These are phyloP conservation scores for Melikaiella ostensackeni DNA, from an alignment of 2,888 invertebrate species.

Conservation along the genomic window DNA sequence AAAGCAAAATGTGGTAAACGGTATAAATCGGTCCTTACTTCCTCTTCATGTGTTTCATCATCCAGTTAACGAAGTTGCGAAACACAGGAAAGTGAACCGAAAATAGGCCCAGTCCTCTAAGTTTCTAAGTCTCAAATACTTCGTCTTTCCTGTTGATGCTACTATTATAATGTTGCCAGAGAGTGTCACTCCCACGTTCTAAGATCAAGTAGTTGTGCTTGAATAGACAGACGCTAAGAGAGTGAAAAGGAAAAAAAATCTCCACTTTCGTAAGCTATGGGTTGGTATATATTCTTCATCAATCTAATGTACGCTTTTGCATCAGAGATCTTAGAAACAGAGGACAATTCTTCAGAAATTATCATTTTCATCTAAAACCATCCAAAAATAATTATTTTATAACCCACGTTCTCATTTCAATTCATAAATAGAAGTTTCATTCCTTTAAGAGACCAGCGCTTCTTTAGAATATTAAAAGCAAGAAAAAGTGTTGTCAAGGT, in stretches of 20 bases:
- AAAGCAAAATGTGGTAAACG: too few species aligned
- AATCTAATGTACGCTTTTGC: neutral
- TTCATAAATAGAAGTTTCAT: neutral
- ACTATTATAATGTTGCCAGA: constrained; percentile 1
- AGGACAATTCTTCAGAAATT: too few species aligned
- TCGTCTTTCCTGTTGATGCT: constrained; percentile 3
- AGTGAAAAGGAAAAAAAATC: neutral
- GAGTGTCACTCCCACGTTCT: neutral
- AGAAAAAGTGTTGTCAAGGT: neutral
- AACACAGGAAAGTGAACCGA: constrained; percentile 5
- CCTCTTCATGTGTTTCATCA: neutral
- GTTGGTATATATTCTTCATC: neutral
- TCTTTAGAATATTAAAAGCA: neutral
- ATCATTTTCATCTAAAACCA: too few species aligned
- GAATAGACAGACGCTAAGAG: neutral
- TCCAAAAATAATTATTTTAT: too few species aligned
- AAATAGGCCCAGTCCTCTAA: neutral
- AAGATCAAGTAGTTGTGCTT: neutral
- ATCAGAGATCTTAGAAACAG: neutral
- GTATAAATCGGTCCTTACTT: too few species aligned
- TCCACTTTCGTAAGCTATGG: neutral
- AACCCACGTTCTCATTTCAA: too few species aligned
- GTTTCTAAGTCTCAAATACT: neutral
- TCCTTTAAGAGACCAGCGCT: neutral
- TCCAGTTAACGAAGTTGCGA: neutral